Conservation (phyloP, 2,888 invertebrate genomes). For the Eucriotettix oculatus region DNA sequence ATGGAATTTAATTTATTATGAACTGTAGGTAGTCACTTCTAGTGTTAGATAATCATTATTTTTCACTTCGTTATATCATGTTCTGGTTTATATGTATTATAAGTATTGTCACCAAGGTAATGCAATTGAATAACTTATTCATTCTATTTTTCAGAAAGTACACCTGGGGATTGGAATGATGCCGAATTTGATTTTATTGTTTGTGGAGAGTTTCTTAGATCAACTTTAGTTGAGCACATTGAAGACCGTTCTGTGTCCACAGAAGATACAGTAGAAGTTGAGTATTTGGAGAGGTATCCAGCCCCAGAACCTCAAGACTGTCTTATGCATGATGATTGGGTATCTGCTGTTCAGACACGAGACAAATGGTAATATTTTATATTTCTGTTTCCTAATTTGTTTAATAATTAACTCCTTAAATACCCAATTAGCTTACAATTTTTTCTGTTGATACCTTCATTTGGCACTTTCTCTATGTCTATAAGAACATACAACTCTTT, state of each 20-base stretch:
- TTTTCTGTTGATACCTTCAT: too few species aligned
- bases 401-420: too few species aligned
- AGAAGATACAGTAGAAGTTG: slow-evolving; percentile 74
- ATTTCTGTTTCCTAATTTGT: not conserved
- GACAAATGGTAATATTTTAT: slow-evolving; percentile 40
- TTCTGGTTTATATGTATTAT: not conserved
- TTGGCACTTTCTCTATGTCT: not conserved
- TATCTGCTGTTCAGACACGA: slow-evolving; percentile 63
- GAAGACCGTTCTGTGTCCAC: slow-evolving; percentile 56
- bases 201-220: slow-evolving; percentile 62
- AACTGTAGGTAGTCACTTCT: too few species aligned
- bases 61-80: not conserved
- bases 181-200: slow-evolving; percentile 80
- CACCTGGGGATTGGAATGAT: slow-evolving; percentile 1
- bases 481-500: not conserved
- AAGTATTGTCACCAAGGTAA: not conserved
- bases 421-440: too few species aligned
- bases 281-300: slow-evolving; percentile 80
- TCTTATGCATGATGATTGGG: slow-evolving; percentile 94
- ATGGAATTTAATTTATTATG: too few species aligned
- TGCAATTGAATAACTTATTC: not conserved
- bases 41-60: not conserved
- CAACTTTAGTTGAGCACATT: slow-evolving; percentile 55
- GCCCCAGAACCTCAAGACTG: slow-evolving; percentile 87
- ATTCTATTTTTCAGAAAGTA: slow-evolving; percentile 11